Conservation (phyloP, 2,888 invertebrate species). For the Dynastes maya region DNA sequence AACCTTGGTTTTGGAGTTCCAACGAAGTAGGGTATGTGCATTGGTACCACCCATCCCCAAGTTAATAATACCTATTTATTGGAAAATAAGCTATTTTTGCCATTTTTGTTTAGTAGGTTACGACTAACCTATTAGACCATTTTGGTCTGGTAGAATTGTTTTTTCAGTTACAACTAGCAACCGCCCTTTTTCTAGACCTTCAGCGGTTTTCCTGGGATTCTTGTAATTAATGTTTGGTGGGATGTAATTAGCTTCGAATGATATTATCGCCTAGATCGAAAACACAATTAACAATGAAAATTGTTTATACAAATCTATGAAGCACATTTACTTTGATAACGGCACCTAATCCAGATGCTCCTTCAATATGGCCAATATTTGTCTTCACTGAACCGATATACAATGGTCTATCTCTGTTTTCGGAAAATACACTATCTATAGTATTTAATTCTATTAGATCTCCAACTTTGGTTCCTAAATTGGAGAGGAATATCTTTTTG, state of each 20-base stretch:
- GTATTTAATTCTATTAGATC: conserved; percentile 94
- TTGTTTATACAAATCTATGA: background rate
- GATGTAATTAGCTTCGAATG: conserved; percentile 85
- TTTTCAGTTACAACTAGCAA: conserved; percentile 83
- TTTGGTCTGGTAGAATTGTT: conserved; percentile 76
- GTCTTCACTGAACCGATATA: conserved; percentile 94
- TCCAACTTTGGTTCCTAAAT: conserved; percentile 81
- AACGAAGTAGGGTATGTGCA: conserved; percentile 79
- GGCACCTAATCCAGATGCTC: conserved; percentile 87
- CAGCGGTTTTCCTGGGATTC: conserved; percentile 71
- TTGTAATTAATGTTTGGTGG: conserved; percentile 90
- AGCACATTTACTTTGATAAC: conserved; percentile 79
- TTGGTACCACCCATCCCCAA: conserved; percentile 95
- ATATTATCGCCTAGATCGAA: conserved; percentile 69
- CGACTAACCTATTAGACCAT: conserved; percentile 79
- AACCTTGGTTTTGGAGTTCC: conserved; percentile 74
- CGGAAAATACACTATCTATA: conserved; percentile 85
- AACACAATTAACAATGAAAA: background rate
- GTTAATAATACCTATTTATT: conserved; percentile 76
- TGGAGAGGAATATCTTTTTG: background rate
- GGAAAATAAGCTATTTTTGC: no score
- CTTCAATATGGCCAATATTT: conserved; percentile 94
- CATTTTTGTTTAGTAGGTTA: no score
- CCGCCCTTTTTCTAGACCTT: conserved; percentile 76
- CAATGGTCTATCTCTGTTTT: conserved; percentile 81